Base-by-base conservation (phyloP, 2,113 vertebrate species). In the Chauna torquata region DNA sequence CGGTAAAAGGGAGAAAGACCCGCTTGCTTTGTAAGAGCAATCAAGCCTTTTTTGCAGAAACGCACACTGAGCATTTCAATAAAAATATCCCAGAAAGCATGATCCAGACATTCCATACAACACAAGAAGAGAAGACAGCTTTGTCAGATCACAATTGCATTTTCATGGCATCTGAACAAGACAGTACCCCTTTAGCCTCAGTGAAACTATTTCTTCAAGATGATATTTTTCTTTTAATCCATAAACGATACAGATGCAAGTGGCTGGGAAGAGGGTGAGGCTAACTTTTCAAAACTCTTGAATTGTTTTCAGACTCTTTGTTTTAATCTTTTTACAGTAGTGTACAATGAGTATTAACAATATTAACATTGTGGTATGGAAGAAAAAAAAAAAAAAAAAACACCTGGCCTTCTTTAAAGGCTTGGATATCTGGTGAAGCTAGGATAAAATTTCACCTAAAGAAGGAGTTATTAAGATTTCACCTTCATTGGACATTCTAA, bases 1-100 rank as follows among this genome's bases (percentile, higher is more conserved):
- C 98, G 98, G 98, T 97, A 98, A 99, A 98, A 97, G 98, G 98
- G 98, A 98, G 96, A 97, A 97, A 97, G 95, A 95, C 93, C 94
- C 97, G 97, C 88, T 94, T 96, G 97, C 86, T 86, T 94, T 38
- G 69, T 81, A 90, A 81, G 78, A 95, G 96, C 98, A 98, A 92
- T 62, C 96, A 87, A 95, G 87, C 42, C 89, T 97, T 92, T 95
- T 97, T 96, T 95, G 59, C 96, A 96, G 95, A 97, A 98, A 98
- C 94, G 78, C 97, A 98, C 96, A 98, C 59, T 84, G 95, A 98
- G 98, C 97, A 97, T 98, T 96, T 98, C 95, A 97, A 97, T 97
- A 97, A 97, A 97, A 97, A 95, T 97, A 97, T 98, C 96, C 76
- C 96, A 96, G 94, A 98, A 98, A 98, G 97, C 97, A 98, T 96